Conservation (phyloP, 2,888 invertebrate species). For the Rugalucina vietnamica region DNA sequence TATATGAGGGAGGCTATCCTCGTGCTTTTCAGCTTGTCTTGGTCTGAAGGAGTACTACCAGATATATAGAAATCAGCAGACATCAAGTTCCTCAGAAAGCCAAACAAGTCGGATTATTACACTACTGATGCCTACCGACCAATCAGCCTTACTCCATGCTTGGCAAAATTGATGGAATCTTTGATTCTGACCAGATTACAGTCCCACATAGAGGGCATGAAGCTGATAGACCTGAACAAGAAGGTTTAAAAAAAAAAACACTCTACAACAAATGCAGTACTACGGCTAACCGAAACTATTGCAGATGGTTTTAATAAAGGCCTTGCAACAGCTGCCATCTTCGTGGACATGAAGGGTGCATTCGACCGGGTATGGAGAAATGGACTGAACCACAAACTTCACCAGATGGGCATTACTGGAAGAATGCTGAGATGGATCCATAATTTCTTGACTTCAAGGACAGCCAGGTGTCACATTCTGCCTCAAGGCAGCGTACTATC, state of each 20-base stretch:
- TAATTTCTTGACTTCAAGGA: constrained; percentile 11
- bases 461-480: constrained; percentile 21
- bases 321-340: constrained; percentile 1
- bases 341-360: constrained; percentile 21
- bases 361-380: constrained; percentile 29
- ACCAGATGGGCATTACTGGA: constrained; percentile 11
- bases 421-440: constrained; percentile 26
- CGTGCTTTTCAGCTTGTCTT: neutral
- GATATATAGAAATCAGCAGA: no score
- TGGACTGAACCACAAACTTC: constrained; percentile 15
- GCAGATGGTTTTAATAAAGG: constrained; percentile 18
- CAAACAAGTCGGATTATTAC: neutral
- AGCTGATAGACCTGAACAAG: neutral
- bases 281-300: neutral
- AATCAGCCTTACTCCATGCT: neutral
- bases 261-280: neutral
- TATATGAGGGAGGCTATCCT: neutral
- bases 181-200: neutral
- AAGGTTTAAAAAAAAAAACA: no score
- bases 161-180: neutral
- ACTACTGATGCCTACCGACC: no score
- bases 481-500: constrained; percentile 22
- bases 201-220: neutral
- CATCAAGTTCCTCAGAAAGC: no score
- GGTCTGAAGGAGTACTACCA: neutral